These are phyloP conservation scores for Anoura caudifer DNA, from an alignment of 2,113 vertebrate species.

Conservation along the genomic window DNA sequence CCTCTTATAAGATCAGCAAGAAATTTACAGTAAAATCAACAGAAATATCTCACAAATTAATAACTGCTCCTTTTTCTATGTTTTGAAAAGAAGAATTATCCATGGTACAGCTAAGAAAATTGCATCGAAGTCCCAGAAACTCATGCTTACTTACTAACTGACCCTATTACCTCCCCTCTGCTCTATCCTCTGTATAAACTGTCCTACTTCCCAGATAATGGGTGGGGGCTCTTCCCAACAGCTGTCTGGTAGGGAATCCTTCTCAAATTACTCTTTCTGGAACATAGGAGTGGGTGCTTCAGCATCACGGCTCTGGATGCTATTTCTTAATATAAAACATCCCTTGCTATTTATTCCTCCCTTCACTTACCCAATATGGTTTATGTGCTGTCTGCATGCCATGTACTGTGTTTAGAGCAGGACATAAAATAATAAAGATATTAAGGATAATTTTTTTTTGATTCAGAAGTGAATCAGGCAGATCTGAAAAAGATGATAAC, in stretches of 20 bases:
- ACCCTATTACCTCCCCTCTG: neutral
- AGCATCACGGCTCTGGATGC: neutral
- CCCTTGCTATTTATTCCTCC: neutral
- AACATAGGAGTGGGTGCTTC: neutral
- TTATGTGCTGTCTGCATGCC: neutral
- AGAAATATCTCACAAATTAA: constrained; percentile 24
- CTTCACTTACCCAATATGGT: neutral
- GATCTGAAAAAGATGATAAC: neutral
- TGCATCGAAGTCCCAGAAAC: constrained; percentile 6
- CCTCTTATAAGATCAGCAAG: neutral
- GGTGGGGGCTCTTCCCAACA: constrained; percentile 33
- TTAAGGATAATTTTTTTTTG: neutral
- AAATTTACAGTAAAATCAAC: constrained; percentile 47
- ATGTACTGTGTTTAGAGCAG: neutral
- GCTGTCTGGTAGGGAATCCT: constrained; percentile 19
- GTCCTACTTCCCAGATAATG: constrained; percentile 35
- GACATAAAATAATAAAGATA: neutral
- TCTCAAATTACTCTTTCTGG: constrained; percentile 1
- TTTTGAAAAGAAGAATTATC: constrained; percentile 15
- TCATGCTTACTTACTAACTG: neutral
- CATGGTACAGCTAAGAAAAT: neutral
- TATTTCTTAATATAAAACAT: neutral
- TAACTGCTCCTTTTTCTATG: constrained; percentile 39
- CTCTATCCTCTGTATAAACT: constrained; percentile 18
- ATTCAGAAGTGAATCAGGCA: neutral